A percentile compares a stretch with the other conserved stretches of the same genome.
These are phyloP conservation scores for Scomber scombrus DNA, from an alignment of 2,113 vertebrate genomes.

Conservation along the genomic window DNA sequence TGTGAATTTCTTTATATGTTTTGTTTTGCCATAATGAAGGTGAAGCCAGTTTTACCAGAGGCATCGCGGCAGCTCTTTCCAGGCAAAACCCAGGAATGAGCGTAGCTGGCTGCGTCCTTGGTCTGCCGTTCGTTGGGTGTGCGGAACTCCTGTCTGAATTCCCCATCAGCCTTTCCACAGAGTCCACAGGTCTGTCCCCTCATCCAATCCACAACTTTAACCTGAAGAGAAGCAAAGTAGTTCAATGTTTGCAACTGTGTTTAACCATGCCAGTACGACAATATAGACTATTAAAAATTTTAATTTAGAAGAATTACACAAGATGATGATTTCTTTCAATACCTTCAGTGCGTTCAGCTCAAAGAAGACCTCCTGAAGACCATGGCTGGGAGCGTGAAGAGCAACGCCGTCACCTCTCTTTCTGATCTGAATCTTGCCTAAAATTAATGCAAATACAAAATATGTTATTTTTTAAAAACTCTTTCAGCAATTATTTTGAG, in stretches of 20 bases:
- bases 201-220: slow-evolving; percentile 87
- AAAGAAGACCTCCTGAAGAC: slow-evolving; percentile 78
- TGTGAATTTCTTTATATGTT: not conserved
- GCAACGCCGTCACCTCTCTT: slow-evolving; percentile 53
- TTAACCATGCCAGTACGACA: not conserved
- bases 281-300: not conserved
- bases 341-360: slow-evolving; percentile 61
- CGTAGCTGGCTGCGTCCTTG: slow-evolving; percentile 81
- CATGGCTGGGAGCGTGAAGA: slow-evolving; percentile 67
- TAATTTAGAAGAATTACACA: not conserved
- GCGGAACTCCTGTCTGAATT: slow-evolving; percentile 82
- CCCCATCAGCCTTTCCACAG: slow-evolving; percentile 87
- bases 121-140: slow-evolving; percentile 80
- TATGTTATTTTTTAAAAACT: not conserved
- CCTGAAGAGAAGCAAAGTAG: slow-evolving; percentile 66
- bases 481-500: not conserved
- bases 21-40: not conserved
- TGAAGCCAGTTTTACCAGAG: slow-evolving; percentile 48
- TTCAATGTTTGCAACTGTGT: not conserved
- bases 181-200: slow-evolving; percentile 86
- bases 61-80: slow-evolving; percentile 78
- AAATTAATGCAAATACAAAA: slow-evolving; percentile 9
- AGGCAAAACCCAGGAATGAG: slow-evolving; percentile 86
- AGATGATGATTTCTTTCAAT: not conserved
- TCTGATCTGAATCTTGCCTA: slow-evolving; percentile 70